These are phyloP conservation scores for Luperina nickerlii DNA, from an alignment of 2,888 invertebrate genomes.

Conservation along the genomic window DNA sequence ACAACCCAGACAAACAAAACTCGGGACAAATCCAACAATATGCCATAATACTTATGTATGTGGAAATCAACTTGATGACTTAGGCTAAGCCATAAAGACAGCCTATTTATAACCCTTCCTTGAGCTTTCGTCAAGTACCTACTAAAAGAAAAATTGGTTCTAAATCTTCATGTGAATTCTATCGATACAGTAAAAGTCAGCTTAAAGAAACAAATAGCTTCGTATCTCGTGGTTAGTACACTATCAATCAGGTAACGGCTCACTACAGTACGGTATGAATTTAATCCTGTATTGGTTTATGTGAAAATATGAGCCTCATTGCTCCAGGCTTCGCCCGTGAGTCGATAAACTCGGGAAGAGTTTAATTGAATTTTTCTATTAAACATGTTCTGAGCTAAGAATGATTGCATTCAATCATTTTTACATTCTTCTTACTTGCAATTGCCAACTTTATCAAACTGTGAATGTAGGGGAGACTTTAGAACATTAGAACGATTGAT, in stretches of 20 bases:
- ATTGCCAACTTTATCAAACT: background rate
- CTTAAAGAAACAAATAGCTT: constrained; percentile 19
- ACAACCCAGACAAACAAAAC: background rate
- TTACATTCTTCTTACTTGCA: background rate
- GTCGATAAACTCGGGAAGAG: background rate
- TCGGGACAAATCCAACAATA: background rate
- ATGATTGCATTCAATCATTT: background rate
- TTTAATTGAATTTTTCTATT: background rate
- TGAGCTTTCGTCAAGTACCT: constrained; percentile 10
- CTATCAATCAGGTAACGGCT: constrained; percentile 28
- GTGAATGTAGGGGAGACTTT: no score
- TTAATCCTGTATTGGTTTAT: background rate
- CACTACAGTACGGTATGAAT: background rate
- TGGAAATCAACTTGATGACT: background rate
- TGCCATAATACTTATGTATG: background rate
- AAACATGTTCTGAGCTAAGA: background rate
- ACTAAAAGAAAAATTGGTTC: constrained; percentile 7
- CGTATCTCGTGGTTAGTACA: background rate
- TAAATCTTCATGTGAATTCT: constrained; percentile 17
- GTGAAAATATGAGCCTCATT: constrained; percentile 12
- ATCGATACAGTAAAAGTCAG: constrained; percentile 25
- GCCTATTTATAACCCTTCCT: background rate
- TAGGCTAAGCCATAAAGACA: background rate
- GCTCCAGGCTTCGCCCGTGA: background rate
- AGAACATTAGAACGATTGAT: background rate